These are phyloP conservation scores for Cromileptes altivelis DNA, from an alignment of 2,113 vertebrate species.

Conservation along the genomic window DNA sequence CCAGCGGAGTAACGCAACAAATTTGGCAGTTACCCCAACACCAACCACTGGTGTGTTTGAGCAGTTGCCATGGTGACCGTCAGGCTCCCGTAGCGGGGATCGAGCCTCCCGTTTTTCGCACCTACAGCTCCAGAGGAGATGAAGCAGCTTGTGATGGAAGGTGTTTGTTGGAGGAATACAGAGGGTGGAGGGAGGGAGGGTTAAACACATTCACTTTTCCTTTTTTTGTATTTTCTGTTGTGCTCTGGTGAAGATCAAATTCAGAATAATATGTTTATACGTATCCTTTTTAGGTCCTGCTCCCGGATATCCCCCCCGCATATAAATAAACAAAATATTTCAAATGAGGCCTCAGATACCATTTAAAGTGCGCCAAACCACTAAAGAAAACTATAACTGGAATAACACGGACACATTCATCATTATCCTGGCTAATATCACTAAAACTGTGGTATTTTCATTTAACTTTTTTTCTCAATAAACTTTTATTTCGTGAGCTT, in stretches of 20 bases:
- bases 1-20: constrained; percentile 62
- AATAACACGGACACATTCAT: constrained; percentile 48
- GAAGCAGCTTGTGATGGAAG: constrained; percentile 51
- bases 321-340: constrained; percentile 64
- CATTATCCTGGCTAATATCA: constrained; percentile 66
- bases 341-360: constrained; percentile 50
- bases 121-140: constrained; percentile 47
- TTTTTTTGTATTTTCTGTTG: neutral
- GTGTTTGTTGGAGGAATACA: constrained; percentile 58
- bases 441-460: constrained; percentile 46
- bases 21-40: constrained; percentile 72
- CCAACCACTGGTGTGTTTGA: constrained; percentile 73
- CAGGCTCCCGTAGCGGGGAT: constrained; percentile 44
- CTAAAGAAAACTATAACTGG: constrained; percentile 57
- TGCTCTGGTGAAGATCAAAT: constrained; percentile 56
- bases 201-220: neutral
- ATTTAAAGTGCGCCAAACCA: constrained; percentile 55
- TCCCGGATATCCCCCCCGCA: constrained; percentile 43
- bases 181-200: neutral
- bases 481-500: constrained; percentile 40
- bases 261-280: constrained; percentile 56
- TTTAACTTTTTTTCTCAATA: constrained; percentile 31
- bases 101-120: constrained; percentile 55
- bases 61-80: constrained; percentile 66
- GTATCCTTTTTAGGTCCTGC: constrained; percentile 50